phyloP scores from a whole-genome alignment of 2,888 invertebrate genomes.

The Alsophila aescularia region DNA sequence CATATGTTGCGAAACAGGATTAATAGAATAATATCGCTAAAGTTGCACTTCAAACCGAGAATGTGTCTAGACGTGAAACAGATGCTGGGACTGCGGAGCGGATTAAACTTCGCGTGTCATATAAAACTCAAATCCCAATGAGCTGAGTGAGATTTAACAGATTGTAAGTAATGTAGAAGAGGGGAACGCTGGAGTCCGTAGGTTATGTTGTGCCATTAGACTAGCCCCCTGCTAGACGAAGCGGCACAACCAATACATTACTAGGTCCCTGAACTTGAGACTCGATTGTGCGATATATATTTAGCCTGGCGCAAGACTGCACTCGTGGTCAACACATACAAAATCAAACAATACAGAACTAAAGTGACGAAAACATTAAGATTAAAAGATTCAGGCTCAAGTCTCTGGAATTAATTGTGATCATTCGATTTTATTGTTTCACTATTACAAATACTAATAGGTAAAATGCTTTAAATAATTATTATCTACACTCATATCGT shows the following conservation, averaged over 20 bases:
- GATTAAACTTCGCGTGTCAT: conserved; percentile 12
- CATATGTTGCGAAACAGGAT: conserved; percentile 36
- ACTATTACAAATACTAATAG: too few species aligned
- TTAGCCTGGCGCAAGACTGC: conserved; percentile 44
- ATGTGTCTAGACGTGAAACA: conserved; percentile 27
- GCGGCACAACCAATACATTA: conserved; percentile 48
- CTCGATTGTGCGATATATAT: conserved; percentile 53
- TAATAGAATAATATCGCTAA: conserved; percentile 28
- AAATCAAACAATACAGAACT: background rate
- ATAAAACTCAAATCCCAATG: conserved; percentile 9
- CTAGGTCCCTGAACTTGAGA: conserved; percentile 73
- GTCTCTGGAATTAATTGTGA: too few species aligned
- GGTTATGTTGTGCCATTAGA: conserved; percentile 39
- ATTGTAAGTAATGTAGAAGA: conserved; percentile 8
- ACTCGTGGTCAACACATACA: background rate
- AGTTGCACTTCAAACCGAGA: conserved; percentile 12
- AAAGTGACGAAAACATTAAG: background rate
- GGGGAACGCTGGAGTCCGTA: conserved; percentile 22
- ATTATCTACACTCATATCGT: too few species aligned
- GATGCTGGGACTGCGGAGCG: conserved; percentile 8
- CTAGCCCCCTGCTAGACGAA: conserved; percentile 55
- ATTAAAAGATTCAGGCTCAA: background rate
- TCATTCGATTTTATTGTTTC: too few species aligned
- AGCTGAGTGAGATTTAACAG: background rate
- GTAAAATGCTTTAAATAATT: too few species aligned